phyloP scores from a whole-genome alignment of 2,113 vertebrate species.

The Seriola quinqueradiata region DNA sequence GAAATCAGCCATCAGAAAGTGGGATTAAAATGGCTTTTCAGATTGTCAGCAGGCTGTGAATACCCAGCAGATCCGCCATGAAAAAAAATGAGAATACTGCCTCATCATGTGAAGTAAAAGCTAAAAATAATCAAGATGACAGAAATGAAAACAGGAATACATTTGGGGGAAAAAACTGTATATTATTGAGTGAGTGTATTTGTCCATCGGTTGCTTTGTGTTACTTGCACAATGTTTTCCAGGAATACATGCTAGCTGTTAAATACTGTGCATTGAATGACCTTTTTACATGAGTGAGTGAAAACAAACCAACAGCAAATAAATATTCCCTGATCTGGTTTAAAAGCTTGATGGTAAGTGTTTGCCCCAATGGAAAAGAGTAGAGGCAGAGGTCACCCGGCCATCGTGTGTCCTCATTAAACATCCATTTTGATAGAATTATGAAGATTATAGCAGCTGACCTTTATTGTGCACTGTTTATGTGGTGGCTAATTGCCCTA shows the following conservation, averaged over 20 bases:
- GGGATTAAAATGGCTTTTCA: conserved; percentile 70
- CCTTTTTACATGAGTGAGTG: conserved; percentile 24
- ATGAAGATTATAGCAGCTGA: conserved; percentile 64
- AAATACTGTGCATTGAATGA: conserved; percentile 34
- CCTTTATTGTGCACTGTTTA: conserved; percentile 47
- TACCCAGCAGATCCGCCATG: conserved; percentile 19
- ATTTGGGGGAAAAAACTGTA: neutral
- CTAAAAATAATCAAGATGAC: neutral
- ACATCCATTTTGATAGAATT: conserved; percentile 70
- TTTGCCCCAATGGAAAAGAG: conserved; percentile 28
- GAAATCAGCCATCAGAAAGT: conserved; percentile 52
- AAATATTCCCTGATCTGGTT: conserved; percentile 55
- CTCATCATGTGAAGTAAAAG: neutral
- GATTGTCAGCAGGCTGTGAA: conserved; percentile 49
- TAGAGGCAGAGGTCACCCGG: conserved; percentile 35
- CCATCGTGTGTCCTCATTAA: conserved; percentile 53
- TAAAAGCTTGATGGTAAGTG: conserved; percentile 54
- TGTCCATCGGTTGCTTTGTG: neutral
- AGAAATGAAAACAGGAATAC: conserved; percentile 12
- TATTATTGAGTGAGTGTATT: neutral
- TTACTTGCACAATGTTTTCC: neutral
- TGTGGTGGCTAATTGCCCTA: conserved; percentile 65
- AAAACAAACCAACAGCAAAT: conserved; percentile 34
- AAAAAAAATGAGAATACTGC: neutral
- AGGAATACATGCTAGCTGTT: conserved; percentile 36